A percentile compares a stretch with the other conserved stretches of the same genome.
Conservation (phyloP, 2,113 vertebrate genomes). For the Monopterus albus region DNA sequence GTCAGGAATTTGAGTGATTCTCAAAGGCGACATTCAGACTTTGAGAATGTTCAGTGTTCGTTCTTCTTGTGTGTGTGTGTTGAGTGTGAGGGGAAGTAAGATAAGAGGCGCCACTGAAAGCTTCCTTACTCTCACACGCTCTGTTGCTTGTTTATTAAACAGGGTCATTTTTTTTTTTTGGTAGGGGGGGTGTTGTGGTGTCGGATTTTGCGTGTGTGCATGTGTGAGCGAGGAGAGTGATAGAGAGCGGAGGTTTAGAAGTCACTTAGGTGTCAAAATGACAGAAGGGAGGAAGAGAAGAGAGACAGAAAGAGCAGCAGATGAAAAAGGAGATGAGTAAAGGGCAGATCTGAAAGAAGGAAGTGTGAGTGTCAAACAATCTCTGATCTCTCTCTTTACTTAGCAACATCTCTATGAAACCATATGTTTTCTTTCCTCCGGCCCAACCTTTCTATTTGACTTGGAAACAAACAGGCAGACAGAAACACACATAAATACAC, state of each 20-base stretch:
- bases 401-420: conserved; percentile 32
- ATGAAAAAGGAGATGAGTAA: conserved; percentile 43
- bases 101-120: conserved; percentile 71
- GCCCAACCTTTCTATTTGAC: conserved; percentile 9
- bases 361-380: conserved; percentile 43
- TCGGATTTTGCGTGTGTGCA: conserved; percentile 1
- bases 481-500: neutral
- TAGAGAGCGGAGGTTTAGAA: conserved; percentile 41
- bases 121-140: conserved; percentile 56
- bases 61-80: conserved; percentile 31
- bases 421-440: conserved; percentile 26
- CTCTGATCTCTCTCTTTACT: conserved; percentile 37
- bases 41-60: conserved; percentile 33
- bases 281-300: conserved; percentile 57
- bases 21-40: conserved; percentile 65
- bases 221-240: conserved; percentile 26
- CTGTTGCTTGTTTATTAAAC: conserved; percentile 66
- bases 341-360: conserved; percentile 62
- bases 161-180: conserved; percentile 17
- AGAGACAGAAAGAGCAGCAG: conserved; percentile 15
- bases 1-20: conserved; percentile 36
- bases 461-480: conserved; percentile 17
- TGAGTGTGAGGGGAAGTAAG: conserved; percentile 62
- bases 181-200: no score
- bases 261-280: conserved; percentile 50